Evolutionary conservation across 2,797 vertebrate species (phyloP).

Genomic region (Micropoecilia bifurca): DNA sequence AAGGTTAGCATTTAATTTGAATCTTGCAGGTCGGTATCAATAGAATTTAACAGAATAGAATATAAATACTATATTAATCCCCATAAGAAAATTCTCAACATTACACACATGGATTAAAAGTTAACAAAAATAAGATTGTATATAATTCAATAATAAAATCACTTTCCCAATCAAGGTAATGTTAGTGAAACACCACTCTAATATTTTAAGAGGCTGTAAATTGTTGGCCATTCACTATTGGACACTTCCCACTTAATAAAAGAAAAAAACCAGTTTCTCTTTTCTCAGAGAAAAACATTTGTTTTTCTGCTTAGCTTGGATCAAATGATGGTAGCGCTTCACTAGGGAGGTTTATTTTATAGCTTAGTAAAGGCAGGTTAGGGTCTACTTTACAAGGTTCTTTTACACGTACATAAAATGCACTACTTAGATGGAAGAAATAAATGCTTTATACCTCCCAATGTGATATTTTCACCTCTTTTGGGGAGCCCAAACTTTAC

Average conservation of each 20-base stretch:
- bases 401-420: neutral
- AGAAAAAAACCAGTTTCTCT: neutral
- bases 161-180: too few relatives aligned
- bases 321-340: neutral
- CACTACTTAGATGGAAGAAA: neutral
- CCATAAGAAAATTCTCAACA: too few relatives aligned
- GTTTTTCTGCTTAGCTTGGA: neutral
- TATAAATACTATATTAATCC: too few relatives aligned
- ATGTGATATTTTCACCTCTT: neutral
- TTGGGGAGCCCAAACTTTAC: neutral
- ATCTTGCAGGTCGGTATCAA: neutral
- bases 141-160: too few relatives aligned
- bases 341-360: neutral
- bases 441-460: neutral
- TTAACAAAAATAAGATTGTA: too few relatives aligned
- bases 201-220: neutral
- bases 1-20: neutral
- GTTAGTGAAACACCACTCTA: neutral
- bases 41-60: too few relatives aligned
- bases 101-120: too few relatives aligned
- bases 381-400: neutral
- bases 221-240: neutral
- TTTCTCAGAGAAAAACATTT: neutral
- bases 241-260: neutral
- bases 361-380: neutral